Base-by-base conservation (phyloP, 2,797 vertebrate genomes). In the Hydrocynus forskahlii region DNA sequence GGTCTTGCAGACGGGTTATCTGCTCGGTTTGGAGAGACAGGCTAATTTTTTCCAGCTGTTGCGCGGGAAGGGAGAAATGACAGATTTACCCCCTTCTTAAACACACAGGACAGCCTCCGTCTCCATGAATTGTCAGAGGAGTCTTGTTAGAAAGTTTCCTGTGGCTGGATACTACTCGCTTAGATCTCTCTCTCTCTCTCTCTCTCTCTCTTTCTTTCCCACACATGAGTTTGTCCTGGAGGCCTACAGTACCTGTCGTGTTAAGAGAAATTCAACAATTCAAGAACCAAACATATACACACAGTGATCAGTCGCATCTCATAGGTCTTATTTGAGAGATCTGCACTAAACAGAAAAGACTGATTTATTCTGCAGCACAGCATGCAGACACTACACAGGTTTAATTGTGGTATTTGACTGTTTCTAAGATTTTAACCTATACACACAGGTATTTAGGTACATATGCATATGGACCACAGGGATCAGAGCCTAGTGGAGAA, bases 11-110 rank as follows among this genome's bases (percentile, higher is more conserved):
- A 88, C 86, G 84, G 90, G 91, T 92, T 94, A 93, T 94, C 92
- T 90, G 89, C 82, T 79, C 83, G 57, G 82, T 85, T 89, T 80
- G 78, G 80, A 86, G 89, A 91, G 89, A 92, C 89, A 88, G 88
- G 64, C 81, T 94, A 95, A 95, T 94, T 92, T 88, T 86, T 94
- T 93, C 92, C 94, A 95, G 93, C 91, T 94, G 94, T 69, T 84
- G 84, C 84, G 87, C 83, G 81, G 75, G 62, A 70, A 83, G 81
- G 74, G 52, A 86, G 84, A 92, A 93, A 93, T 92, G 92, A 94
- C 92, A 94, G 92, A 94, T 94, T 94, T 94, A 93, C 91, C 88
- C 89, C 85, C 86, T 91, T 92, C 89, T 94, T 93, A 92, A 94
- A 92, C 52, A 89, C 90, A 92, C 75, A 88, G 91, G 91, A 92